These are phyloP conservation scores for Prosopocoilus inquinatus DNA, from an alignment of 2,888 invertebrate species.

Conservation along the genomic window DNA sequence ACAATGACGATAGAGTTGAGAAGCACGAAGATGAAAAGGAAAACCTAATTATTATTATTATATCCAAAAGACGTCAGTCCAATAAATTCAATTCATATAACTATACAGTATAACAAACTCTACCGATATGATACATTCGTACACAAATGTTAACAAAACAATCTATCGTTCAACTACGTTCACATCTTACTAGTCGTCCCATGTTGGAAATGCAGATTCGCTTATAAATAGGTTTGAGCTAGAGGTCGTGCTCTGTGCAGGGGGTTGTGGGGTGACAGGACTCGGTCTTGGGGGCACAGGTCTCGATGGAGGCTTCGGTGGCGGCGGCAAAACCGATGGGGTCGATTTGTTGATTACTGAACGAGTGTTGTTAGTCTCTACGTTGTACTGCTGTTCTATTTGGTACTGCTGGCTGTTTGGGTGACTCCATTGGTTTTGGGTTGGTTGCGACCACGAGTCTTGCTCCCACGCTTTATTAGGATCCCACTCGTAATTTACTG, in stretches of 20 bases:
- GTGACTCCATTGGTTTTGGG: conserved; percentile 27
- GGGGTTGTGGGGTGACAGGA: conserved; percentile 37
- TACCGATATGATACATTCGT: conserved; percentile 23
- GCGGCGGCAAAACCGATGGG: conserved; percentile 26
- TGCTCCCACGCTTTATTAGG: conserved; percentile 47
- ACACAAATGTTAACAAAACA: conserved; percentile 25
- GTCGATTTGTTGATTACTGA: conserved; percentile 43
- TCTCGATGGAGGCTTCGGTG: conserved; percentile 24
- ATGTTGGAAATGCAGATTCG: conserved; percentile 61
- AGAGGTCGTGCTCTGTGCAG: conserved; percentile 35
- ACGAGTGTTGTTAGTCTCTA: conserved; percentile 47
- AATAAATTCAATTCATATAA: conserved; percentile 19
- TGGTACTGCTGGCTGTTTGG: conserved; percentile 40
- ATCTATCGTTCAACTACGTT: conserved; percentile 19
- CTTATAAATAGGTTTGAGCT: conserved; percentile 55
- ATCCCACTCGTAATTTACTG: conserved; percentile 39
- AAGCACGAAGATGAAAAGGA: too few relatives aligned
- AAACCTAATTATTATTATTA: too few relatives aligned
- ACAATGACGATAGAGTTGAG: too few relatives aligned
- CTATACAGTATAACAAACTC: conserved; percentile 22
- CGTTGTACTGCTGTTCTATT: conserved; percentile 49
- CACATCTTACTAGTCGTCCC: conserved; percentile 60
- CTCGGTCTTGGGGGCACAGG: conserved; percentile 29
- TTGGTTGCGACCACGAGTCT: conserved; percentile 44
- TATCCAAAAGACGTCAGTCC: conserved; percentile 12